Evolutionary conservation across 1,140 invertebrate species (phyloP).

Genomic region (Chelonus insularis): DNA sequence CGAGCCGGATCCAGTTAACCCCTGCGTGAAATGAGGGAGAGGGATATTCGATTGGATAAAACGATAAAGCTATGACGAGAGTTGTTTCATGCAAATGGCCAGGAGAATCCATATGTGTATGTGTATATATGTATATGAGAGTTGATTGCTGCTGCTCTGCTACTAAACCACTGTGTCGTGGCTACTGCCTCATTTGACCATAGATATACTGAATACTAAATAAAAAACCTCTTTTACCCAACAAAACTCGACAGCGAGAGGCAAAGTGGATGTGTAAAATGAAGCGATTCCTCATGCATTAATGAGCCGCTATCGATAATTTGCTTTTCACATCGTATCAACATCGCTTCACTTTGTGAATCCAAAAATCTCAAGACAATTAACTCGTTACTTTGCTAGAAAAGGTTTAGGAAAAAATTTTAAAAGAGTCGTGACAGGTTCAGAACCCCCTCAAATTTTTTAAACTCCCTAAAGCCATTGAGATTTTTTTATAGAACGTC

Average conservation of each 20-base stretch:
- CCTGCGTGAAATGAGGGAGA: neutral
- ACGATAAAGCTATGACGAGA: constrained; percentile 22
- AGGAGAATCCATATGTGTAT: neutral
- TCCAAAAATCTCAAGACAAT: neutral
- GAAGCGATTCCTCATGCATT: too few species aligned
- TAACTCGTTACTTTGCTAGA: constrained; percentile 1
- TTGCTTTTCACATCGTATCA: too few species aligned
- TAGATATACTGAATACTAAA: neutral
- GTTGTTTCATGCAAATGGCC: constrained; percentile 22
- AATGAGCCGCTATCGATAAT: too few species aligned
- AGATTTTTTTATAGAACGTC: constrained; percentile 8
- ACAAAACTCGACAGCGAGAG: too few species aligned
- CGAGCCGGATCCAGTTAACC: constrained; percentile 6
- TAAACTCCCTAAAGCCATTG: constrained; percentile 10
- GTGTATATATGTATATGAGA: constrained; percentile 6
- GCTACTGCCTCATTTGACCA: neutral
- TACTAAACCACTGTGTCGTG: constrained; percentile 1
- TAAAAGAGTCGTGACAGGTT: constrained; percentile 2
- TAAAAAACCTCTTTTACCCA: too few species aligned
- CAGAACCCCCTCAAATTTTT: constrained; percentile 3
- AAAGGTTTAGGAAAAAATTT: neutral
- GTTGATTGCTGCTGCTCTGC: constrained; percentile 21
- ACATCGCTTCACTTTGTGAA: neutral
- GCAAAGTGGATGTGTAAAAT: too few species aligned
- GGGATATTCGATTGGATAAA: constrained; percentile 10